Conservation (phyloP, 2,888 invertebrate genomes). For the Clistopyga incitator region DNA sequence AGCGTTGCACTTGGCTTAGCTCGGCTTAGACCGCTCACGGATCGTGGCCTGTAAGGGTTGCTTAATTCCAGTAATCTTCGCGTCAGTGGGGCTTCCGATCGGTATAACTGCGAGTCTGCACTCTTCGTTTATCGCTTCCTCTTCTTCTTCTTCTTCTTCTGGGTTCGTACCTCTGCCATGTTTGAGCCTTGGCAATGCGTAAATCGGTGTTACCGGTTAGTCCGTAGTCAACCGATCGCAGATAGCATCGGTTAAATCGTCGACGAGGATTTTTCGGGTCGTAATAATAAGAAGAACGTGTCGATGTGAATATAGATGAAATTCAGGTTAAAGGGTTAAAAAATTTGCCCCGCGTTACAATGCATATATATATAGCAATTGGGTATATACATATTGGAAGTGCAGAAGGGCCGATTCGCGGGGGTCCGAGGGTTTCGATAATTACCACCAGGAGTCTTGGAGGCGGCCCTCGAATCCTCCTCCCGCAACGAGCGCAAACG, state of each 20-base stretch:
- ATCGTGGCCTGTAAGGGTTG: conserved; percentile 65
- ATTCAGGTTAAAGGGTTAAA: too few relatives aligned
- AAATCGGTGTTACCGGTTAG: conserved; percentile 21
- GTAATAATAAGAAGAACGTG: conserved; percentile 22
- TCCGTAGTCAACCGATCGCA: conserved; percentile 5
- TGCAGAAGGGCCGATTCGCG: conserved; percentile 50
- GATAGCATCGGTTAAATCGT: conserved; percentile 21
- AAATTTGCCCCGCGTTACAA: not conserved
- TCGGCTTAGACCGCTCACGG: conserved; percentile 55
- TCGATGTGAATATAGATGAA: too few relatives aligned
- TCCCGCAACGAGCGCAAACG: conserved; percentile 82
- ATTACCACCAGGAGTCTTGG: conserved; percentile 84
- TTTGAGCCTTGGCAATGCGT: conserved; percentile 8
- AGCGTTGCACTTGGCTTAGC: conserved; percentile 51
- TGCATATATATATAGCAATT: not conserved
- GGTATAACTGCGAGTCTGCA: conserved; percentile 58
- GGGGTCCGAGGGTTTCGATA: conserved; percentile 78
- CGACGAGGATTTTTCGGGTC: conserved; percentile 6
- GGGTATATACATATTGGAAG: not conserved
- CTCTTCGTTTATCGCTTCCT: conserved; percentile 28
- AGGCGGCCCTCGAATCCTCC: conserved; percentile 81
- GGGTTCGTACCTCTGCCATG: conserved; percentile 1
- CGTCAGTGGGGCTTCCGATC: conserved; percentile 81
- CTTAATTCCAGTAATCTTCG: conserved; percentile 84
- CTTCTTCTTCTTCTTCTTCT: not conserved